Percentiles rank a stretch among this genome's conserved stretches.
Conservation (phyloP, 2,113 vertebrate genomes). For the Nettapus auritus region DNA sequence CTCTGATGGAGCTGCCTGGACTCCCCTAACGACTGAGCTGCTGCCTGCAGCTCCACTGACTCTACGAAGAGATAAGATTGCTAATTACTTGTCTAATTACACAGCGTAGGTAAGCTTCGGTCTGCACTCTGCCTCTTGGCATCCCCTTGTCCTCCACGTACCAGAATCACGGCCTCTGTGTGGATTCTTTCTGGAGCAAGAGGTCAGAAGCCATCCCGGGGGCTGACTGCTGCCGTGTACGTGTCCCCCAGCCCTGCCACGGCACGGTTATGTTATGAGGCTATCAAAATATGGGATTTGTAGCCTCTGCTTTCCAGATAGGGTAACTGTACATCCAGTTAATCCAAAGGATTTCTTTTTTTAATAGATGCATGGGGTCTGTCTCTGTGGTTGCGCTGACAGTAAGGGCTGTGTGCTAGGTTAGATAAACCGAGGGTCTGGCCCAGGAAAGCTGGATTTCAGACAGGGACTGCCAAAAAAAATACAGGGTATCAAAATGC, state of each 20-base stretch:
- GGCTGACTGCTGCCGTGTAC: too few relatives aligned
- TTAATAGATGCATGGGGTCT: background rate
- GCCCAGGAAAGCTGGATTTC: background rate
- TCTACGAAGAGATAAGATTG: background rate
- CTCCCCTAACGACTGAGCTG: background rate
- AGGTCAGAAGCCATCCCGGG: background rate
- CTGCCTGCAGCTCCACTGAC: background rate
- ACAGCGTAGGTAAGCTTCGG: background rate
- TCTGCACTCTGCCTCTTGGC: background rate
- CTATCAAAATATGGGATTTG: background rate
- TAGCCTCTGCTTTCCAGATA: background rate
- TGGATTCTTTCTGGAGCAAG: background rate
- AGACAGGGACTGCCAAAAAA: background rate
- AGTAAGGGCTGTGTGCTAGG: background rate
- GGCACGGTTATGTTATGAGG: background rate
- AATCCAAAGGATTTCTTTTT: background rate
- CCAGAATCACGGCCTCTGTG: rapidly evolving
- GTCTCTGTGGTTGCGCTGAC: background rate
- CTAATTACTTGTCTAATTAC: background rate
- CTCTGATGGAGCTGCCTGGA: background rate
- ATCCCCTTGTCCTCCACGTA: rapidly evolving
- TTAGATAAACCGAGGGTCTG: background rate
- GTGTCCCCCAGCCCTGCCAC: background rate
- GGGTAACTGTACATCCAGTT: background rate
- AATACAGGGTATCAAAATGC: background rate